phyloP scores from a whole-genome alignment of 2,888 invertebrate genomes.

The Aquatica leii region DNA sequence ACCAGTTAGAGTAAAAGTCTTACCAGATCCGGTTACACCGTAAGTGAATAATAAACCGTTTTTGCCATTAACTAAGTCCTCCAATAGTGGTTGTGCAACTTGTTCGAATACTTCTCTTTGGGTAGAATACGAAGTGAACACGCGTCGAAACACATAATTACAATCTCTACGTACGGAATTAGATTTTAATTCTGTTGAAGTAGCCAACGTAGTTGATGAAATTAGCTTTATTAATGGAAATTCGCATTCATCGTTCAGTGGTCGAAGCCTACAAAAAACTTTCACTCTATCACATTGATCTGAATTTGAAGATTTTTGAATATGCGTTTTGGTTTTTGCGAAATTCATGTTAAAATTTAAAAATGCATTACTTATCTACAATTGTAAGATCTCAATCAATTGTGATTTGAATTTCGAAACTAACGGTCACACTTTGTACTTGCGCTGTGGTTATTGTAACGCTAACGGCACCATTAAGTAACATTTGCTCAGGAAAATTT shows the following conservation, averaged over 20 bases:
- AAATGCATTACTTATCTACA: too few relatives aligned
- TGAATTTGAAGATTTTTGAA: constrained; percentile 52
- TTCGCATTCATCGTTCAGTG: constrained; percentile 76
- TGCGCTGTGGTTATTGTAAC: too few relatives aligned
- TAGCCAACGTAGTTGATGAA: constrained; percentile 72
- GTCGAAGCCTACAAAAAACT: constrained; percentile 88
- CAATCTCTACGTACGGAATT: constrained; percentile 69
- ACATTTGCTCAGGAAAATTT: too few relatives aligned
- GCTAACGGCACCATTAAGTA: too few relatives aligned
- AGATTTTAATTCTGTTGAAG: constrained; percentile 68
- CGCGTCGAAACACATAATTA: constrained; percentile 81
- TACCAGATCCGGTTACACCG: constrained; percentile 96
- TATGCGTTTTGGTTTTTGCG: not conserved
- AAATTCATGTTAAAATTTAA: too few relatives aligned
- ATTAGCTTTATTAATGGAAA: constrained; percentile 69
- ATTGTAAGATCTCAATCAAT: too few relatives aligned
- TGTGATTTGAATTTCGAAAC: too few relatives aligned
- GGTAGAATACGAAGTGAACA: constrained; percentile 80
- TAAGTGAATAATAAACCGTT: constrained; percentile 96
- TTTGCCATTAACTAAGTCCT: constrained; percentile 85
- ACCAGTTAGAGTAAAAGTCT: constrained; percentile 95
- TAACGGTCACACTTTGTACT: too few relatives aligned
- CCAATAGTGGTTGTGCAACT: constrained; percentile 86
- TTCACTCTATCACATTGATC: constrained; percentile 69
- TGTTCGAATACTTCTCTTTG: constrained; percentile 88